Evolutionary conservation across 2,797 vertebrate species (phyloP), one percentile per base, ranked within the genome.

Genomic region (Sebastiscus albofasciatus): DNA sequence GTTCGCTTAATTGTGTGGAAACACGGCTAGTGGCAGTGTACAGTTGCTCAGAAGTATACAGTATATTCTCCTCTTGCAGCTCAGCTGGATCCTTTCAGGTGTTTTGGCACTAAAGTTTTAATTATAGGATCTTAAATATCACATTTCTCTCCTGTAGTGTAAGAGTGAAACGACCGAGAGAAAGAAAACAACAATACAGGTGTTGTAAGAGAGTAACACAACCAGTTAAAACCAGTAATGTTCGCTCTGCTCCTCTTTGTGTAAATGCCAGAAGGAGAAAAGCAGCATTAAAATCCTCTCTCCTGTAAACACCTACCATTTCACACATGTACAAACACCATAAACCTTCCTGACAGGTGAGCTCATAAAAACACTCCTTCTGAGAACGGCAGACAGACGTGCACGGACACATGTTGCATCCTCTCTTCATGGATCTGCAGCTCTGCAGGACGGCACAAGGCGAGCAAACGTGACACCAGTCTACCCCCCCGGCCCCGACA

Each of bases 381-480:
- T 9, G 36, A 58, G 60, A 36, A 27, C 24, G 10, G 18, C 49
- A 54, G 36, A n/a, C 67, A 49, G 52, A 81, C 76, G 13, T 67
- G 85, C 78, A 77, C 1, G 16, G 54, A 77, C 79, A 79, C 67
- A 90, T 36, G 56, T 22, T n/a, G 62, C 29, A 62, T 56, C 60
- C 12, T 79, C 67, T 46, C 65, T 39, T 59, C 39, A 39, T 34
- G 59, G 79, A 66, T 49, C 68, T 26, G 58, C 75, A 75, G 72
- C 80, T 65, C 58, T 18, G 64, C 34, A 33, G 2, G 42, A 61
- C 66, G 55, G 75, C 88, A 90, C 84, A 88, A 65, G 86, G 84
- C 56, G 1, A 68, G 75, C 69, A 72, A 88, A 92, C 74, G 81
- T 92, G 89, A 90, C 79, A 46, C 71, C 55, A 1, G 4, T 9